Percentiles rank a stretch among this genome's conserved stretches.
Conservation (phyloP, 2,888 invertebrate genomes). For the Meiosimyza platycephala region DNA sequence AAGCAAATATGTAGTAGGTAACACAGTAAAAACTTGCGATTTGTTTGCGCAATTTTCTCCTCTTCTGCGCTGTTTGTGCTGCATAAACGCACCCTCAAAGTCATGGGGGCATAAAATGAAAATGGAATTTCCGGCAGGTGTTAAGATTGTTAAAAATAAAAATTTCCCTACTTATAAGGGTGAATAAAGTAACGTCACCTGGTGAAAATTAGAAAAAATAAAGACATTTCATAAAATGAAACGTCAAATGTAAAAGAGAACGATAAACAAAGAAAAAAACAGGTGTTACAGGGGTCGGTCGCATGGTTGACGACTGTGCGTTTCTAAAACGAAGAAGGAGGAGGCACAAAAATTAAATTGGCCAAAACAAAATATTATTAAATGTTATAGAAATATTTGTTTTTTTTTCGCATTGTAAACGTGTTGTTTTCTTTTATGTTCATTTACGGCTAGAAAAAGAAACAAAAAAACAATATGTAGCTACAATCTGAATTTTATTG, state of each 20-base stretch:
- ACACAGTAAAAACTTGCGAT: not conserved
- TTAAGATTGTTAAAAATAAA: not conserved
- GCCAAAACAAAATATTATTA: not conserved
- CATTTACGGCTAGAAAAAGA: not conserved
- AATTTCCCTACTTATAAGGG: not conserved
- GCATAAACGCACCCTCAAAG: not conserved
- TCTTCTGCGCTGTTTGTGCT: too few relatives aligned
- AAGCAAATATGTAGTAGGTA: not conserved
- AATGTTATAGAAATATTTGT: not conserved
- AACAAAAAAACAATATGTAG: not conserved
- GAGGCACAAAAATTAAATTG: not conserved
- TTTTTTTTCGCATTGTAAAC: not conserved
- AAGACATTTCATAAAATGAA: constrained; percentile 22
- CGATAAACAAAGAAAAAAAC: not conserved
- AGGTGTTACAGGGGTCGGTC: not conserved
- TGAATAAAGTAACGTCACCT: constrained; percentile 13
- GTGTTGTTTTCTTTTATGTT: not conserved
- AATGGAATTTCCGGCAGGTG: constrained; percentile 17
- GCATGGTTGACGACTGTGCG: too few relatives aligned
- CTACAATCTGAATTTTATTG: constrained; percentile 2
- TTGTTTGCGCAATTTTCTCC: not conserved
- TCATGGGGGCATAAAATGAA: not conserved
- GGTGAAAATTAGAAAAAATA: constrained; percentile 22
- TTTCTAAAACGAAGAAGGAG: not conserved
- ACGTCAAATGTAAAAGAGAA: constrained; percentile 13